phyloP scores from a whole-genome alignment of 2,797 vertebrate species.

The Nothura maculosa region DNA sequence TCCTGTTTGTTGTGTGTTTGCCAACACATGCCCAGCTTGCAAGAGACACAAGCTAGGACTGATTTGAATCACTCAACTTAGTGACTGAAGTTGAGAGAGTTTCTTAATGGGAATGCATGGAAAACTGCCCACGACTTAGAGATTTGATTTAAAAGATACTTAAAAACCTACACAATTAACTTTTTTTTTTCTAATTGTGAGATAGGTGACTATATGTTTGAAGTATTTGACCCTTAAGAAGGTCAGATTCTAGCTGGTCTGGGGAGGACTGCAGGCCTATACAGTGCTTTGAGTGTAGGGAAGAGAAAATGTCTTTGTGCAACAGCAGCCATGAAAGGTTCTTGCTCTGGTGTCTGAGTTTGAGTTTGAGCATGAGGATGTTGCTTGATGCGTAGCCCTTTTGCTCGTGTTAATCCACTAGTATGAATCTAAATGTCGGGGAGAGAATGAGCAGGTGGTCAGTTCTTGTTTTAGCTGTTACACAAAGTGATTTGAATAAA shows the following conservation, averaged over 20 bases:
- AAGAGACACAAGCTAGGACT: rapidly evolving
- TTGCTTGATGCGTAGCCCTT: no score
- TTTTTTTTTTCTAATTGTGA: rapidly evolving
- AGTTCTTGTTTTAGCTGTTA: not conserved
- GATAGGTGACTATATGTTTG: rapidly evolving
- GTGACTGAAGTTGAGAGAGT: not conserved
- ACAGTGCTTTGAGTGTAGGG: not conserved
- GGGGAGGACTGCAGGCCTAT: no score
- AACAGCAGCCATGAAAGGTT: not conserved
- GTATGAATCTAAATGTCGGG: rapidly evolving
- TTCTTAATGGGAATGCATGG: not conserved
- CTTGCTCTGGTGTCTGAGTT: not conserved
- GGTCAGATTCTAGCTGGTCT: no score
- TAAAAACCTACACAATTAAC: not conserved
- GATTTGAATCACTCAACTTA: not conserved
- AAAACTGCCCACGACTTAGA: not conserved
- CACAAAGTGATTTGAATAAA: not conserved
- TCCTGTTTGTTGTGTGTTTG: not conserved
- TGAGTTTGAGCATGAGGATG: not conserved
- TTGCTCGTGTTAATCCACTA: not conserved
- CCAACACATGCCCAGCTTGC: not conserved
- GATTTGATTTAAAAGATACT: not conserved
- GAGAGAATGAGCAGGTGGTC: not conserved
- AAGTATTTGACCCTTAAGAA: not conserved
- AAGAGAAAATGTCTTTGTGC: not conserved